A percentile compares a stretch with the other conserved stretches of the same genome.
Evolutionary conservation across 2,797 vertebrate species (phyloP).

Genomic region (Falco biarmicus): DNA sequence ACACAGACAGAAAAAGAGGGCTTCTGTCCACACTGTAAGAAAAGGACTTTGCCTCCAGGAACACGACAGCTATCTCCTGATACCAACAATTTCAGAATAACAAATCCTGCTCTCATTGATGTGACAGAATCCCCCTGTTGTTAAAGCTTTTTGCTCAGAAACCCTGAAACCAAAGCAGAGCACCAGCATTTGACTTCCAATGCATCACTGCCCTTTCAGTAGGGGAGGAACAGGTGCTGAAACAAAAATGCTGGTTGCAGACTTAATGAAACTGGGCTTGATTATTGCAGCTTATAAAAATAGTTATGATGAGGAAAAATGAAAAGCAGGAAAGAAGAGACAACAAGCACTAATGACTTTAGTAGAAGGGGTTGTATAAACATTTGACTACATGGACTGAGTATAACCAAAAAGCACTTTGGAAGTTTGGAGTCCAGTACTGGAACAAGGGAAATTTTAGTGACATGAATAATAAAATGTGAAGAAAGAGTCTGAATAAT

Average conservation of each 20-base stretch:
- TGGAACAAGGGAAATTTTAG: not conserved
- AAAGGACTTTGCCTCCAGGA: not conserved
- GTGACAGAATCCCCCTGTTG: not conserved
- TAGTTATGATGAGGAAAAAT: not conserved
- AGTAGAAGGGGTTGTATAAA: not conserved
- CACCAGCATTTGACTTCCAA: not conserved
- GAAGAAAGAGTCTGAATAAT: not conserved
- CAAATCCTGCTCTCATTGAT: not conserved
- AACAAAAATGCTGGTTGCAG: not conserved
- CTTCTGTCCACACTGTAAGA: not conserved
- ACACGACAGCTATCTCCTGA: not conserved
- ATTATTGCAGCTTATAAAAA: not conserved
- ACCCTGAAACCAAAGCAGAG: not conserved
- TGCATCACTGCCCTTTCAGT: not conserved
- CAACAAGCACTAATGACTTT: not conserved
- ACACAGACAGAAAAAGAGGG: not conserved
- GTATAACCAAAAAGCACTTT: not conserved
- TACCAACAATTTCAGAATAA: not conserved
- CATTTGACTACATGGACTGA: not conserved
- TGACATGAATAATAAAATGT: not conserved
- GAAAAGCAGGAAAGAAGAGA: not conserved
- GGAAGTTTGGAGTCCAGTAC: not conserved
- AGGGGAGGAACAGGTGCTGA: not conserved
- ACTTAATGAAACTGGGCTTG: not conserved
- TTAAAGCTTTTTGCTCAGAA: not conserved